A percentile compares a stretch with the other conserved stretches of the same genome.
phyloP scores from a whole-genome alignment of 2,797 vertebrate genomes.

The Helarctos malayanus region DNA sequence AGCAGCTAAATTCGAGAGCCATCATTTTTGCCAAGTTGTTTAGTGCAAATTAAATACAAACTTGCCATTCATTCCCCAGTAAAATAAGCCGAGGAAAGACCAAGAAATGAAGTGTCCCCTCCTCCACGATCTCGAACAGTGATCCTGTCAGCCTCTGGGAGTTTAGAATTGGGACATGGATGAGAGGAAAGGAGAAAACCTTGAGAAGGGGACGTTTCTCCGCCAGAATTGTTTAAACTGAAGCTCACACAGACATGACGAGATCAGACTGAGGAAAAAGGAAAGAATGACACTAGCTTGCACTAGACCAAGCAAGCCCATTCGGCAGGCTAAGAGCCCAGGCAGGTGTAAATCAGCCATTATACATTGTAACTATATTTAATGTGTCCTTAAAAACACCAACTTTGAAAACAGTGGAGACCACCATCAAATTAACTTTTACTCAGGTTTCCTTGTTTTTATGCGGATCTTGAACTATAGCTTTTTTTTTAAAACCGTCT shows the following conservation, averaged over 20 bases:
- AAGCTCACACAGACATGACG: not conserved
- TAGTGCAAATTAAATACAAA: not conserved
- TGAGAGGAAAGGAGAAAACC: not conserved
- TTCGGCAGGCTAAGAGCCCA: not conserved
- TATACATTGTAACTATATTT: not conserved
- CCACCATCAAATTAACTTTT: not conserved
- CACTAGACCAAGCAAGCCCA: not conserved
- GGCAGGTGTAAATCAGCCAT: not conserved
- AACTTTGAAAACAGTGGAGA: not conserved
- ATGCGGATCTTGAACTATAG: not conserved
- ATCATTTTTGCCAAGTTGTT: not conserved
- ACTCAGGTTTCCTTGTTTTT: not conserved
- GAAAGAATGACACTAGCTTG: not conserved
- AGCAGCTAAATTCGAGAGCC: not conserved
- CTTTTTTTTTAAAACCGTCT: not conserved
- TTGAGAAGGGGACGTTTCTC: not conserved
- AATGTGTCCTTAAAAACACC: not conserved
- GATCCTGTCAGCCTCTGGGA: not conserved
- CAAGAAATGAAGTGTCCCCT: not conserved
- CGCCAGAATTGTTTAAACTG: not conserved
- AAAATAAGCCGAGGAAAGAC: not conserved
- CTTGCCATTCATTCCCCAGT: not conserved
- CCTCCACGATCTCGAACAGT: not conserved
- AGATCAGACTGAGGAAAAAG: not conserved
- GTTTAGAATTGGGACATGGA: not conserved